A percentile compares a stretch with the other conserved stretches of the same genome.
phyloP scores from a whole-genome alignment of 2,113 vertebrate species.

The Pachycephala philippinensis region DNA sequence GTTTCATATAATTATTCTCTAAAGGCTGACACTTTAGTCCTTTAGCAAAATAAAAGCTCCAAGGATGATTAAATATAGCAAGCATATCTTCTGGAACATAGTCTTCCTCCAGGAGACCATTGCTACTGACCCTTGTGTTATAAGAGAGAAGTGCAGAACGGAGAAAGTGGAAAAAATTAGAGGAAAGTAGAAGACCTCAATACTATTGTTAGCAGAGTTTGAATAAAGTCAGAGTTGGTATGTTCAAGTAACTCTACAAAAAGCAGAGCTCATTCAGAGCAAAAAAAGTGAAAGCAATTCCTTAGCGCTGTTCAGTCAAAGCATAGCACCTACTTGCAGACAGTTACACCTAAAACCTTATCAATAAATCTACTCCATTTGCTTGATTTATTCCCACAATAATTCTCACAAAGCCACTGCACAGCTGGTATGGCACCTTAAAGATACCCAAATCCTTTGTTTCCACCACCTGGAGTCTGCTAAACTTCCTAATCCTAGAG shows the following conservation, averaged over 20 bases:
- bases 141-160: not conserved
- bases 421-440: not conserved
- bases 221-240: not conserved
- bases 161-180: not conserved
- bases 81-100: not conserved
- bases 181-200: not conserved
- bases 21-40: constrained; percentile 24
- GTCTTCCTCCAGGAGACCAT: not conserved
- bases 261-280: not conserved
- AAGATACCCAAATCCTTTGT: not conserved
- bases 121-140: not conserved
- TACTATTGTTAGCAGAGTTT: not conserved
- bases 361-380: not conserved
- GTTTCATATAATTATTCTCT: constrained; percentile 69
- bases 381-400: not conserved
- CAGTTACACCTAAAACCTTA: not conserved
- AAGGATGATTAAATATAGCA: constrained; percentile 49
- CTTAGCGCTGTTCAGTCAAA: not conserved
- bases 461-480: not conserved
- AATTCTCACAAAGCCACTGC: not conserved
- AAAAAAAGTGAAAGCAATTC: not conserved
- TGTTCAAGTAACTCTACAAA: not conserved
- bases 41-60: constrained; percentile 51
- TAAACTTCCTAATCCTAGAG: not conserved
- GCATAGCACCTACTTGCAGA: not conserved